These are phyloP conservation scores for Amyelois transitella DNA, from an alignment of 1,140 invertebrate genomes.

Conservation along the genomic window DNA sequence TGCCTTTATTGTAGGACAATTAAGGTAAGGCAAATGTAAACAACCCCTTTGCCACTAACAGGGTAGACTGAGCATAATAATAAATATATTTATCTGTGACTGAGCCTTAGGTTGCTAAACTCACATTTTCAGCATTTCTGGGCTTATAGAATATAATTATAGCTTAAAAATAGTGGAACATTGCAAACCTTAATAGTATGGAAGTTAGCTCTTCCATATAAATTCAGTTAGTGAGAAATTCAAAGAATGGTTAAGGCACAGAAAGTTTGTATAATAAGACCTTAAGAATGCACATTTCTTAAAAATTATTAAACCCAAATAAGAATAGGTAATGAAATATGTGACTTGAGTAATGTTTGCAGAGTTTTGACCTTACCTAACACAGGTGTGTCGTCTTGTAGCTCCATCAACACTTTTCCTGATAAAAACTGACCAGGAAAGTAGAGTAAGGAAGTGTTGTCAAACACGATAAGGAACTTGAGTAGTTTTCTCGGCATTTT, in stretches of 20 bases:
- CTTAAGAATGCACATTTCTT: too few species aligned
- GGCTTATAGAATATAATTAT: neutral
- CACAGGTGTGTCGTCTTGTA: constrained; percentile 94
- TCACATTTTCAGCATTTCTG: neutral
- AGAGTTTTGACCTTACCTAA: constrained; percentile 73
- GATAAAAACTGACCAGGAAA: constrained; percentile 94
- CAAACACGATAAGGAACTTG: constrained; percentile 95
- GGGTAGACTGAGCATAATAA: too few species aligned
- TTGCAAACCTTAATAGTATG: too few species aligned
- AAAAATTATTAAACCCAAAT: neutral
- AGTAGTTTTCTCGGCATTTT: constrained; percentile 90
- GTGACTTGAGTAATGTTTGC: neutral
- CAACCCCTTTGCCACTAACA: too few species aligned
- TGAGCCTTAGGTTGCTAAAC: neutral
- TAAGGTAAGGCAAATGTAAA: too few species aligned
- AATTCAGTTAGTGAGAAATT: too few species aligned
- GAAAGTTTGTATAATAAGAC: too few species aligned
- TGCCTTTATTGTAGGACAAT: too few species aligned
- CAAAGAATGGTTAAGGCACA: too few species aligned
- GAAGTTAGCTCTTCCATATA: too few species aligned
- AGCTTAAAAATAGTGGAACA: too few species aligned
- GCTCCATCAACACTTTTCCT: constrained; percentile 91
- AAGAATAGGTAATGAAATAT: neutral
- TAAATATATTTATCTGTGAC: too few species aligned
- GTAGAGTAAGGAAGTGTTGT: constrained; percentile 93